These are phyloP conservation scores for Hyperopisus bebe DNA, from an alignment of 2,113 vertebrate species.

Conservation along the genomic window DNA sequence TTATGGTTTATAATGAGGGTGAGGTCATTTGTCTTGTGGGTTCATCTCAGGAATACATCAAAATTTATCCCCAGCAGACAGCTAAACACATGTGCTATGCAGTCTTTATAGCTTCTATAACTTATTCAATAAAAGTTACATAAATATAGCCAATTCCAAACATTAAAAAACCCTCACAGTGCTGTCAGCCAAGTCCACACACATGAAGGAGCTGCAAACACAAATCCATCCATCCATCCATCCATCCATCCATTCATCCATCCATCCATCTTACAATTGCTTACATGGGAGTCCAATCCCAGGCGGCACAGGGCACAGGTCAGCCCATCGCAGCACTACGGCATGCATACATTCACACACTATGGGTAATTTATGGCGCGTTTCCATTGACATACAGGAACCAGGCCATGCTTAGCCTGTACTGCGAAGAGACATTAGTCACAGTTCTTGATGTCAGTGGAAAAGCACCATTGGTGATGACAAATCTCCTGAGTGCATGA, in stretches of 20 bases:
- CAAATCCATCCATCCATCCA: background rate
- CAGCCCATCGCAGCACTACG: background rate
- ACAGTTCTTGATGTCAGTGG: background rate
- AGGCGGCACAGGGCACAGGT: background rate
- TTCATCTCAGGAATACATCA: background rate
- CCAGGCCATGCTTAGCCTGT: background rate
- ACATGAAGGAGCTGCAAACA: background rate
- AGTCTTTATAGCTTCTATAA: background rate
- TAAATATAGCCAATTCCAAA: background rate
- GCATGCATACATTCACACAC: background rate
- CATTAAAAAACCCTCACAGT: background rate
- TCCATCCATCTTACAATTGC: background rate
- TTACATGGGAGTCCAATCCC: background rate
- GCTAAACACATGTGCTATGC: background rate
- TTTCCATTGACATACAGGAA: background rate
- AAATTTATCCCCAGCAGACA: background rate
- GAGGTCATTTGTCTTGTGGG: background rate
- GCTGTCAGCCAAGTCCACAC: background rate
- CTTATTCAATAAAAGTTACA: background rate
- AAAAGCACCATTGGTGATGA: background rate
- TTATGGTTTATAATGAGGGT: background rate
- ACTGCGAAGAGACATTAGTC: background rate
- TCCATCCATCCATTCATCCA: too few relatives aligned
- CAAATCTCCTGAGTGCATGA: background rate
- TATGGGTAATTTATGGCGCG: background rate